Base-by-base conservation (phyloP, 1,140 invertebrate species). In the Sipha flava region DNA sequence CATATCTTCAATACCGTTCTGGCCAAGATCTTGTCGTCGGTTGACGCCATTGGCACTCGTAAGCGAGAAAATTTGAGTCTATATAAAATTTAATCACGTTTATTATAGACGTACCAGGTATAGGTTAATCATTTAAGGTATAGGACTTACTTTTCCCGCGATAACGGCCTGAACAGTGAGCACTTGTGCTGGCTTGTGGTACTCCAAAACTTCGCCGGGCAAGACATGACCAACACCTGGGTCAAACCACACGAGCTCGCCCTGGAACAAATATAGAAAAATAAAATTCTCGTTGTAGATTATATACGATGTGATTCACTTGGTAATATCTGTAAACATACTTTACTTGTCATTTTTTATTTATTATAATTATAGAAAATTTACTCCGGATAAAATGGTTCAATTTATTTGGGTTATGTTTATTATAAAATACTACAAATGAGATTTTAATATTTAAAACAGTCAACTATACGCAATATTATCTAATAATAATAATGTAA, bases 221-320 rank as follows among this genome's bases (percentile, higher is more conserved):
- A 96, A 88, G 82, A 94, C 92, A 87, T 95, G 91, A 40, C 94
- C 93, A 82, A 95, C 89, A 18, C 93, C 92, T 45, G 94, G 94
- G 87, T 96, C 94, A 87, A 96, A 96, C 94, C 95, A 96, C 82
- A 96, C 93, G 85, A 95, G 88, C 85, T 95, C 94, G 64, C 94
- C 94, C 85, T 86, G 81, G 29, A 83, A 82, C 72, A 23, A 79
- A 26, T 80, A 34, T 23, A 73, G 16, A 81, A 34, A 80, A 54
- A 16, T 3, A n/a, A n/a, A n/a, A n/a, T n/a, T n/a, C n/a, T n/a
- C n/a, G n/a, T n/a, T n/a, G n/a, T n/a, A n/a, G n/a, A n/a, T n/a
- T n/a, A n/a, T n/a, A n/a, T n/a, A n/a, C n/a, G n/a, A n/a, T n/a
- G n/a, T n/a, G n/a, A n/a, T n/a, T n/a, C n/a, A n/a, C n/a, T n/a